phyloP scores from a whole-genome alignment of 2,797 vertebrate species.

The Morelia viridis region DNA sequence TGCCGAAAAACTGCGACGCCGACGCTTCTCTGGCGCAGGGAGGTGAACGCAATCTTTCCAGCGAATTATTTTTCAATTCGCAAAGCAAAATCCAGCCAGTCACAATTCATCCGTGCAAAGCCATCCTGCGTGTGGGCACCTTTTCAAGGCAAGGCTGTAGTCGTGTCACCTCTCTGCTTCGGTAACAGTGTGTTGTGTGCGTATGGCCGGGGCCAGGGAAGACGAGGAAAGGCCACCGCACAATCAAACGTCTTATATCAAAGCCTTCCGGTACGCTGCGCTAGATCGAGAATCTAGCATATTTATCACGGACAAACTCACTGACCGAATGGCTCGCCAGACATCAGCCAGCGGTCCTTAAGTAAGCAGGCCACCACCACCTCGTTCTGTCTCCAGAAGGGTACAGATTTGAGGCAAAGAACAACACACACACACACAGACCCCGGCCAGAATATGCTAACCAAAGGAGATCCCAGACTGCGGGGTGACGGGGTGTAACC shows the following conservation, averaged over 20 bases:
- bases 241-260: neutral
- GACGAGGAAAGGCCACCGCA: neutral
- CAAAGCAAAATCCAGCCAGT: neutral
- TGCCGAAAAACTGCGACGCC: neutral
- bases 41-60: neutral
- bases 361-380: neutral
- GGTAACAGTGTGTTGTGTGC: neutral
- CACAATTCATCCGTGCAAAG: neutral
- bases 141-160: neutral
- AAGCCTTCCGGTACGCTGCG: neutral
- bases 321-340: neutral
- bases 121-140: neutral
- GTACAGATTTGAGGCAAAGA: neutral
- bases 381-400: neutral
- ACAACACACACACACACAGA: no score
- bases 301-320: neutral
- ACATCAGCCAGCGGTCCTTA: neutral
- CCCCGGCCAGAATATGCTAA: neutral
- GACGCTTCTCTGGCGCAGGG: neutral
- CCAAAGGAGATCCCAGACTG: neutral
- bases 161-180: neutral
- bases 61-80: neutral
- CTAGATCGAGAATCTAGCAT: neutral
- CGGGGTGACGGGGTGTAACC: neutral
- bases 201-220: rapidly evolving